A percentile compares a stretch with the other conserved stretches of the same genome.
phyloP scores from a whole-genome alignment of 2,888 invertebrate genomes.

The Argynnis bischoffii region DNA sequence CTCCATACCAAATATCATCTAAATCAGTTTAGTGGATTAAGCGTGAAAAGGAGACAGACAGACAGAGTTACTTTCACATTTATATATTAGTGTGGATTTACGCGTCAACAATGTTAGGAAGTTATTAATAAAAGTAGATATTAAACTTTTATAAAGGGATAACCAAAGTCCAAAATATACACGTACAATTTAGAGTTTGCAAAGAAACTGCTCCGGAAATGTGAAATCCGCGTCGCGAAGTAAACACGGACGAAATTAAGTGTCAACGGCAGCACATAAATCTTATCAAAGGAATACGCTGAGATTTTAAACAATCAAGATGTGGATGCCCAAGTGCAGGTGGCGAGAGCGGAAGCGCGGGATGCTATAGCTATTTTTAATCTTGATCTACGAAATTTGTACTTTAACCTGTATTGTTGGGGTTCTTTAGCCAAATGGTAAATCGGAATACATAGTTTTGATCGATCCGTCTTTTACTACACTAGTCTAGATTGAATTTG shows the following conservation, averaged over 20 bases:
- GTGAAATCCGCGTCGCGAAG: slow-evolving; percentile 53
- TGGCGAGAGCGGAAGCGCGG: not conserved
- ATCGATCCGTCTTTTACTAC: too few relatives aligned
- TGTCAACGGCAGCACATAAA: slow-evolving; percentile 74
- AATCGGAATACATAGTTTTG: not conserved
- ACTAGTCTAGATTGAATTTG: too few relatives aligned
- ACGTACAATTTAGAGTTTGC: not conserved
- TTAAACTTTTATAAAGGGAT: not conserved
- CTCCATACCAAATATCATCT: too few relatives aligned
- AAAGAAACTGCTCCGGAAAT: slow-evolving; percentile 16
- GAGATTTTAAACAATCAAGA: slow-evolving; percentile 73
- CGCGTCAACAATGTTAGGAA: too few relatives aligned
- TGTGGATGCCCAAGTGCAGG: slow-evolving; percentile 13
- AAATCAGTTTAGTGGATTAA: too few relatives aligned
- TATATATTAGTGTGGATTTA: too few relatives aligned
- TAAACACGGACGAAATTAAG: slow-evolving; percentile 68
- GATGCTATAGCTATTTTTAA: not conserved
- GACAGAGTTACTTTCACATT: too few relatives aligned
- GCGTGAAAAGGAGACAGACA: too few relatives aligned
- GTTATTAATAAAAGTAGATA: too few relatives aligned
- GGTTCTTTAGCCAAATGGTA: not conserved
- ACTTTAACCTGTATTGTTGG: not conserved
- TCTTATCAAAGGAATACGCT: slow-evolving; percentile 69
- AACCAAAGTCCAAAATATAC: not conserved
- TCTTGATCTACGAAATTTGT: not conserved